Evolutionary conservation across 2,113 vertebrate species (phyloP).

Genomic region (Laticauda colubrina): DNA sequence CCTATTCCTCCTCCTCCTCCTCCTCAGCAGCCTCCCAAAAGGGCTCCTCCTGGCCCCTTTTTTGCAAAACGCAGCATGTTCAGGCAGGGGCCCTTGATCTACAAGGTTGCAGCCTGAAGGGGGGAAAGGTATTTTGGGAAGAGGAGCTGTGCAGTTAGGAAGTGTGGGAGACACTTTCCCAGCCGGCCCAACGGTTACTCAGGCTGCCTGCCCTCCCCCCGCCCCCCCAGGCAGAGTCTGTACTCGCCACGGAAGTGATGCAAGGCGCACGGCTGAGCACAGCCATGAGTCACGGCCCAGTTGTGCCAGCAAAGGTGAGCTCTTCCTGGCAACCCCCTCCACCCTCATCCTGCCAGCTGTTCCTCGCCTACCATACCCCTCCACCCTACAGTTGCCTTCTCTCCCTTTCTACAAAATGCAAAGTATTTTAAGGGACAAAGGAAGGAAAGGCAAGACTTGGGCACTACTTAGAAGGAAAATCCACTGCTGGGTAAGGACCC

Average conservation of each 20-base stretch:
- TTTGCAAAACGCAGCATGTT: neutral
- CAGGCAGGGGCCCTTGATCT: neutral
- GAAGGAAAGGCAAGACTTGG: no score
- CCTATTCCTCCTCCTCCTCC: neutral
- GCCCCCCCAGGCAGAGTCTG: neutral
- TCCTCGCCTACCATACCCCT: neutral
- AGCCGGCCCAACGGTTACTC: neutral
- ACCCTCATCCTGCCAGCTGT: neutral
- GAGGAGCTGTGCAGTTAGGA: neutral
- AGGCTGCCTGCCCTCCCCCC: neutral
- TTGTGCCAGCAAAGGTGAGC: neutral
- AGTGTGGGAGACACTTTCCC: neutral
- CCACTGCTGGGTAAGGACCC: neutral
- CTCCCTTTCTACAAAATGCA: neutral
- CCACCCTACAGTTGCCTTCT: neutral
- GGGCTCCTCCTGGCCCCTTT: neutral
- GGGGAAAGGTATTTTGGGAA: no score
- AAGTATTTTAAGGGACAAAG: neutral
- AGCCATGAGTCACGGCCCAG: conserved; percentile 15
- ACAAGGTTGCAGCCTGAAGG: neutral
- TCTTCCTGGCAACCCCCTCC: conserved; percentile 1
- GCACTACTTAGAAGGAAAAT: neutral
- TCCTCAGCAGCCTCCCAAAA: neutral
- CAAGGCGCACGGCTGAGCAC: neutral
- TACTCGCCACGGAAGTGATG: neutral